Conservation (phyloP, 1,140 invertebrate species). For the Platyscapa corneri region DNA sequence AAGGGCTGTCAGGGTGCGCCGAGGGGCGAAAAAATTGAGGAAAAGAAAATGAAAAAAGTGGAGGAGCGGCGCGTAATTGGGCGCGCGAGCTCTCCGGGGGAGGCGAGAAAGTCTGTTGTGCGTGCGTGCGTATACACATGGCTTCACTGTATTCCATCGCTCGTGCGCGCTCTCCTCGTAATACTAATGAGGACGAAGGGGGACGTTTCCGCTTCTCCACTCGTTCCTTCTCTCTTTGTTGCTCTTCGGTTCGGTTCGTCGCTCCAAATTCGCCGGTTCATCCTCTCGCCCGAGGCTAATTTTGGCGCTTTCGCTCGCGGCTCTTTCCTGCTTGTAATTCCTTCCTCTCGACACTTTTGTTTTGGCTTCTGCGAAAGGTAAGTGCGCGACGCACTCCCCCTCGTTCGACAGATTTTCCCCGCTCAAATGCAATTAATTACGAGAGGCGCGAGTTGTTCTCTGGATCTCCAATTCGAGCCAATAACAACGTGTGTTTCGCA, state of each 20-base stretch:
- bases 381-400: too few relatives aligned
- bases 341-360: too few relatives aligned
- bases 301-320: too few relatives aligned
- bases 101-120: constrained; percentile 10
- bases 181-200: not conserved
- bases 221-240: not conserved
- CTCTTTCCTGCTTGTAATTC: too few relatives aligned
- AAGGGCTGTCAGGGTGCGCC: not conserved
- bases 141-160: too few relatives aligned
- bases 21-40: not conserved
- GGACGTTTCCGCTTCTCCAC: not conserved
- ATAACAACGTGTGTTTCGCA: too few relatives aligned
- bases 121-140: not conserved
- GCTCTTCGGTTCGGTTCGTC: not conserved
- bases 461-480: too few relatives aligned
- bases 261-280: not conserved
- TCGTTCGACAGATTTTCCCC: too few relatives aligned
- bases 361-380: too few relatives aligned
- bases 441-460: too few relatives aligned
- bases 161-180: not conserved
- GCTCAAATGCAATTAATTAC: too few relatives aligned
- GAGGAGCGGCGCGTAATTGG: constrained; percentile 14
- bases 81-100: not conserved
- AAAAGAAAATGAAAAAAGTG: constrained; percentile 2
- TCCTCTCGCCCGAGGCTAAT: too few relatives aligned